Conservation (phyloP, 2,113 vertebrate species). For the Lasiurus cinereus region DNA sequence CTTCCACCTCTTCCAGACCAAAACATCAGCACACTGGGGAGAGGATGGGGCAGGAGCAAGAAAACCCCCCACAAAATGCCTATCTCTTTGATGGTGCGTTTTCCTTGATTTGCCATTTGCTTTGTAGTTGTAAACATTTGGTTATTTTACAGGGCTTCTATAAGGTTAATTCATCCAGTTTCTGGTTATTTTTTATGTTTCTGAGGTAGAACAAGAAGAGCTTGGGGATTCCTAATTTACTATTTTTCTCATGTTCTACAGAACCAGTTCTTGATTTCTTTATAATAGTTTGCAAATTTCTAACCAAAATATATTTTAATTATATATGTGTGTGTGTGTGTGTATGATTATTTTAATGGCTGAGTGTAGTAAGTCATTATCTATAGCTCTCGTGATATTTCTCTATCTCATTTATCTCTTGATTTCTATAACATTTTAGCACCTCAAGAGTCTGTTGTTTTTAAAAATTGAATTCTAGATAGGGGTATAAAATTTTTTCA, state of each 20-base stretch:
- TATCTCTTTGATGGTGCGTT: neutral
- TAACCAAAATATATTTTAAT: slow-evolving; percentile 1
- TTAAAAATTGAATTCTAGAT: neutral
- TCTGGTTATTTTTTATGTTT: neutral
- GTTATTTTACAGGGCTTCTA: neutral
- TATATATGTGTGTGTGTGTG: no score
- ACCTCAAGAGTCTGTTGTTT: neutral
- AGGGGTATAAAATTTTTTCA: neutral
- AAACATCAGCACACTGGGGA: neutral
- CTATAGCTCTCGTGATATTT: neutral
- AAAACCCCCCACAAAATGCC: neutral
- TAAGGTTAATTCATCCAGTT: neutral
- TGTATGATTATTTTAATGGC: slow-evolving; percentile 9
- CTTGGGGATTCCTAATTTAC: neutral
- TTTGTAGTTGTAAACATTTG: neutral
- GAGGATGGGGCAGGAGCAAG: neutral
- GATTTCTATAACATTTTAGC: neutral
- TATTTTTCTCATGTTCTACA: neutral
- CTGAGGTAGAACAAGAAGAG: neutral
- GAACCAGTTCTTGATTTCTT: neutral
- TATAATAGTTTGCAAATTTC: neutral
- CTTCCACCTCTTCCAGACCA: neutral
- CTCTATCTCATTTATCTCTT: neutral
- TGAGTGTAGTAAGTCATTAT: neutral
- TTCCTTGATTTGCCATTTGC: neutral